Evolutionary conservation across 2,888 invertebrate genomes (phyloP), one percentile per base, ranked within the genome.

Genomic region (Lamproptera curius): DNA sequence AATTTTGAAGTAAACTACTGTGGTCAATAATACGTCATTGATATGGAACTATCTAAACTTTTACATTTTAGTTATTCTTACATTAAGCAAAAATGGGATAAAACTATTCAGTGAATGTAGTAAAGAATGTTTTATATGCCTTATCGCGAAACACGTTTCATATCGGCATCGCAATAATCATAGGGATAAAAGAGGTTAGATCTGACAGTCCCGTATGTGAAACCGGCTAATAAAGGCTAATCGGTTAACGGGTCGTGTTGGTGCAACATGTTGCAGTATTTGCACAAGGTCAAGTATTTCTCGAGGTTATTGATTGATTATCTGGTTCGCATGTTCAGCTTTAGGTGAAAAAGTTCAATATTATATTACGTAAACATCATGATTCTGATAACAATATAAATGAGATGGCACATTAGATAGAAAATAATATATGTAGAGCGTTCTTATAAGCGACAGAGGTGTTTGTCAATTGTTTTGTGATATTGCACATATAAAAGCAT

Each of bases 181-280:
- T 16, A 8, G 17, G 37, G 31, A 37, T 37, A 17, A 31, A 38
- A 31, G 16, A 38, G 17, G 28, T 23, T 42, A 15, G 6, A 13
- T 11, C 35, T 20, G 34, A 26, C 35, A 35, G 44, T 44, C 52
- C 57, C 58, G 61, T 58, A 56, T 53, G 53, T 36, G 36, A 47
- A 46, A 53, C 54, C 55, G 50, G 58, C 52, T 47, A 13, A 54
- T 50, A 57, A 55, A 41, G 55, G 57, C 47, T 55, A 56, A 51
- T 53, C 37, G 54, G 47, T 5, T 56, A 54, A 56, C 55, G 55
- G 54, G n/a, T 17, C 16, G 50, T 13, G 13, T 9, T 10, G 26
- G 13, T 43, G 37, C 16, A 28, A 37, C 36, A 16, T 37, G 36
- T 6, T 11, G 16, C 15, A 37, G 28, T 26, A 10, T n/a, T 43